Conservation (phyloP, 2,797 vertebrate genomes). For the Ptychadena robeensis region DNA sequence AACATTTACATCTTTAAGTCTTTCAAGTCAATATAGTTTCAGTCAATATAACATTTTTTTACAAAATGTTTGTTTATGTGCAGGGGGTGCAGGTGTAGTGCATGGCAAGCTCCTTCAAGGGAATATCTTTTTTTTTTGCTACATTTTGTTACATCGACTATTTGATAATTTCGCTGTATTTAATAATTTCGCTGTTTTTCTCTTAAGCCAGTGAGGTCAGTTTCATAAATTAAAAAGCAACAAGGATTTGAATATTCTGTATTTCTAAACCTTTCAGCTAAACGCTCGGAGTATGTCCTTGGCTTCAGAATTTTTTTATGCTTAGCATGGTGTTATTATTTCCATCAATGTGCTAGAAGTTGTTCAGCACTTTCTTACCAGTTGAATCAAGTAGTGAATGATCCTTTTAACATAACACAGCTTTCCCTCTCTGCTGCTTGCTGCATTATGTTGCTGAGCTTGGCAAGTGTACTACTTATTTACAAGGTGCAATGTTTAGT, state of each 20-base stretch:
- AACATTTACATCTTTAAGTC: too few species aligned
- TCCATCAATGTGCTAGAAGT: conserved; percentile 33
- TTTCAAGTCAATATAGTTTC: too few species aligned
- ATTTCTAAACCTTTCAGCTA: neutral
- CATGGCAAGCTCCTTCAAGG: too few species aligned
- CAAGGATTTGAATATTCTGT: neutral
- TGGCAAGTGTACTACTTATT: conserved; percentile 49
- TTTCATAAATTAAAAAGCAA: neutral
- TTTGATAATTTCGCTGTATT: neutral
- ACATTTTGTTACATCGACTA: too few species aligned
- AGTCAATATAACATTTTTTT: too few species aligned
- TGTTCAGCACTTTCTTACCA: conserved; percentile 16
- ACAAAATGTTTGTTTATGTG: too few species aligned
- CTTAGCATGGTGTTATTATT: conserved; percentile 10
- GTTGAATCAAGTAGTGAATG: conserved; percentile 18
- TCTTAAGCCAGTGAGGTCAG: neutral
- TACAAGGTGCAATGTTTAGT: conserved; percentile 61
- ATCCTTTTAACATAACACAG: conserved; percentile 25
- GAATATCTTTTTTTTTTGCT: too few species aligned
- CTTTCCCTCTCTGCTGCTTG: neutral
- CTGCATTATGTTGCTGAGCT: conserved; percentile 41
- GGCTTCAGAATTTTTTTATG: conserved; percentile 17
- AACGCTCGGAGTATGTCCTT: neutral
- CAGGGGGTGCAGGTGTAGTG: too few species aligned
- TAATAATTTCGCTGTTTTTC: too few species aligned